phyloP scores from a whole-genome alignment of 1,140 invertebrate species.

The Diachasmimorpha longicaudata region DNA sequence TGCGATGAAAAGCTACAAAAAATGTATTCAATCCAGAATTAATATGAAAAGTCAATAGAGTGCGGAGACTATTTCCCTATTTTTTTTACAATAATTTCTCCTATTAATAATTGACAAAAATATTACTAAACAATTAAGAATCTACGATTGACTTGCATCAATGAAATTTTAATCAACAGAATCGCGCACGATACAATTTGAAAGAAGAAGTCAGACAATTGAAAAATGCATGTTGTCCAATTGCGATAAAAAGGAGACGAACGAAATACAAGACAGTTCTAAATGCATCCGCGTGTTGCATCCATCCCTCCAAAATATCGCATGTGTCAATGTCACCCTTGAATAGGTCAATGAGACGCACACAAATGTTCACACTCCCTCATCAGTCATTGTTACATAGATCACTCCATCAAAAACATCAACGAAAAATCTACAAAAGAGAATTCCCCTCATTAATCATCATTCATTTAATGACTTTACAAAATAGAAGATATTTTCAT shows the following conservation, averaged over 20 bases:
- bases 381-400: not conserved
- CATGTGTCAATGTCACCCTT: conserved; percentile 44
- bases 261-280: conserved; percentile 33
- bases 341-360: conserved; percentile 35
- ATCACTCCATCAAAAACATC: not conserved
- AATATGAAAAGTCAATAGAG: too few relatives aligned
- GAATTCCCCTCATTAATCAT: not conserved
- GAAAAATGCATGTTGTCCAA: conserved; percentile 6
- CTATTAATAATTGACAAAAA: too few relatives aligned
- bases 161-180: not conserved
- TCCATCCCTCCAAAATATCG: conserved; percentile 38
- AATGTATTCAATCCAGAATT: too few relatives aligned
- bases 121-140: too few relatives aligned
- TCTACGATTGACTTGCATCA: not conserved
- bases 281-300: conserved; percentile 46
- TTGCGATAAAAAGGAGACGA: not conserved
- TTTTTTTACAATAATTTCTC: too few relatives aligned
- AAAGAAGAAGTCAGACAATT: not conserved
- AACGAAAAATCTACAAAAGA: not conserved
- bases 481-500: conserved; percentile 13
- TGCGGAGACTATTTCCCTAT: too few relatives aligned
- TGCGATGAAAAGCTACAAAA: too few relatives aligned
- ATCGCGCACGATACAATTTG: too few relatives aligned
- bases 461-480: not conserved
- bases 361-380: conserved; percentile 12